phyloP scores from a whole-genome alignment of 2,797 vertebrate genomes.

The Pipistrellus kuhlii region DNA sequence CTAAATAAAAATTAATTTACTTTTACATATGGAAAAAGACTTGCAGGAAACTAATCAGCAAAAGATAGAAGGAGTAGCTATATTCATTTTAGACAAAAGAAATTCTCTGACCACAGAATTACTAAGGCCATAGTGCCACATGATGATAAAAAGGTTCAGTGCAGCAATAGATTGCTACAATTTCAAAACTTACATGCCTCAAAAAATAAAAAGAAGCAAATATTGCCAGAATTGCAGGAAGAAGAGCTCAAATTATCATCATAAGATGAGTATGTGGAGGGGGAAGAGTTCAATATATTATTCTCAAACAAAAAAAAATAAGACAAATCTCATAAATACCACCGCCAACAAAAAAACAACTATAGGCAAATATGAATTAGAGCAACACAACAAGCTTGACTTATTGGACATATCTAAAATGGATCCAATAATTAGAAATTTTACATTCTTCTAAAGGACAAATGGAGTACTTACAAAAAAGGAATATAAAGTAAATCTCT shows the following conservation, averaged over 20 bases:
- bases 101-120: not conserved
- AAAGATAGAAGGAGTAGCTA: not conserved
- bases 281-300: not conserved
- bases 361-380: not conserved
- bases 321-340: not conserved
- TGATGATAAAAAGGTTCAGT: not conserved
- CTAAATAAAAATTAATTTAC: not conserved
- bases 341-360: not conserved
- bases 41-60: not conserved
- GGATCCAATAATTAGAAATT: not conserved
- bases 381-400: not conserved
- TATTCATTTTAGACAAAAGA: not conserved
- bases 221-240: not conserved
- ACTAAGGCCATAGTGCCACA: not conserved
- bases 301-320: not conserved
- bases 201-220: not conserved
- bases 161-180: not conserved
- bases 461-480: not conserved
- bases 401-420: not conserved
- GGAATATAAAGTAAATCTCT: slow-evolving; percentile 13
- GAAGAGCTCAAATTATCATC: not conserved
- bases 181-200: not conserved
- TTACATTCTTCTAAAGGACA: not conserved
- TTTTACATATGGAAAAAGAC: not conserved
- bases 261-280: not conserved